Conservation (phyloP, 37 sponge, comb jelly and placozoan species). For the Chondrilla cf. caribensis region DNA sequence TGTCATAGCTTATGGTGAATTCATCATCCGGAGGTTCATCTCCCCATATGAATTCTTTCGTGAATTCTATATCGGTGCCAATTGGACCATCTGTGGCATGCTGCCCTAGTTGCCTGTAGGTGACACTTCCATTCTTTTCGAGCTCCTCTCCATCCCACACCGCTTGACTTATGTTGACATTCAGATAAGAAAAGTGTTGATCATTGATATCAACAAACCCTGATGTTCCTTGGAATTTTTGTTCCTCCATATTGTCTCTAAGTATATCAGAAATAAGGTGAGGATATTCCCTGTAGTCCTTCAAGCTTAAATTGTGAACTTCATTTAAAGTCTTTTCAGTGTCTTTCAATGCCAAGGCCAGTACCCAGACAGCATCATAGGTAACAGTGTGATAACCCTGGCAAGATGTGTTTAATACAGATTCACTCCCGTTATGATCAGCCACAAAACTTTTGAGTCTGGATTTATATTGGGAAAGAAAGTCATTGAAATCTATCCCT, state of each 20-base stretch:
- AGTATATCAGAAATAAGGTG: neutral
- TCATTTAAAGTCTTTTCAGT: neutral
- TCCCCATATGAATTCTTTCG: neutral
- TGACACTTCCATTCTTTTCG: neutral
- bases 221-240: conserved; percentile 7
- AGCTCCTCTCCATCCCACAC: too few species aligned
- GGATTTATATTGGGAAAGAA: neutral
- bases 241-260: neutral
- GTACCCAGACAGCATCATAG: conserved; percentile 11
- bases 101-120: neutral
- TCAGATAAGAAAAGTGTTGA: neutral
- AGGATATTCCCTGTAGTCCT: too few species aligned
- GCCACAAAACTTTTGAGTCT: neutral
- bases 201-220: neutral
- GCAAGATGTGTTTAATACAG: neutral
- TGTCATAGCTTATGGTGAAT: too few species aligned
- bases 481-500: neutral
- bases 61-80: neutral
- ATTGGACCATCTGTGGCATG: neutral
- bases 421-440: too few species aligned
- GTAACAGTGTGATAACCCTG: neutral
- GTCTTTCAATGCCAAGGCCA: neutral
- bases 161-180: neutral
- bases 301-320: neutral
- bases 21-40: neutral